phyloP scores from a whole-genome alignment of 2,888 invertebrate genomes.

The Eupithecia dodoneata region DNA sequence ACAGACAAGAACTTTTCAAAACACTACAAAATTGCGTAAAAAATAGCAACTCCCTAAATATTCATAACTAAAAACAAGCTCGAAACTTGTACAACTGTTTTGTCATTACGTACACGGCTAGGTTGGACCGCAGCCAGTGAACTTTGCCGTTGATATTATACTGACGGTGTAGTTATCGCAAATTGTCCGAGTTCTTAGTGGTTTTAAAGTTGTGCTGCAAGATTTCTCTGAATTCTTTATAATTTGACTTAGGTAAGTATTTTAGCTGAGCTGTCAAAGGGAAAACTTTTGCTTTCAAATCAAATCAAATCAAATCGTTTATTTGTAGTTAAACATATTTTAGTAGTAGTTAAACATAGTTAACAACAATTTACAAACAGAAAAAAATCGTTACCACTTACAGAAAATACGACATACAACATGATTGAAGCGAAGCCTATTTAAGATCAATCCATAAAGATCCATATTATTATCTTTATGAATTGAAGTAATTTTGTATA shows the following conservation, averaged over 20 bases:
- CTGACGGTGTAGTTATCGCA: conserved; percentile 15
- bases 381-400: too few species aligned
- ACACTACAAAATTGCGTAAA: conserved; percentile 8
- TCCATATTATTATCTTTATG: too few species aligned
- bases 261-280: neutral
- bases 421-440: neutral
- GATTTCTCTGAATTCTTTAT: conserved; percentile 12
- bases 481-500: too few species aligned
- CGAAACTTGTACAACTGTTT: conserved; percentile 24
- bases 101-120: conserved; percentile 27
- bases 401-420: too few species aligned
- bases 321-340: too few species aligned
- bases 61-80: conserved; percentile 10
- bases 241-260: conserved; percentile 5
- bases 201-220: conserved; percentile 17
- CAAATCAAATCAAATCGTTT: too few species aligned
- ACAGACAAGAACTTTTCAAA: neutral
- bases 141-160: conserved; percentile 19
- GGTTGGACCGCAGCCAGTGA: conserved; percentile 27
- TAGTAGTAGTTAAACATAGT: too few species aligned
- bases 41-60: conserved; percentile 13
- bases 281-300: neutral
- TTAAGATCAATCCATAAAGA: neutral
- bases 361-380: too few species aligned
- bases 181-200: conserved; percentile 22